Conservation (phyloP, 2,888 invertebrate genomes). For the Troides helena region DNA sequence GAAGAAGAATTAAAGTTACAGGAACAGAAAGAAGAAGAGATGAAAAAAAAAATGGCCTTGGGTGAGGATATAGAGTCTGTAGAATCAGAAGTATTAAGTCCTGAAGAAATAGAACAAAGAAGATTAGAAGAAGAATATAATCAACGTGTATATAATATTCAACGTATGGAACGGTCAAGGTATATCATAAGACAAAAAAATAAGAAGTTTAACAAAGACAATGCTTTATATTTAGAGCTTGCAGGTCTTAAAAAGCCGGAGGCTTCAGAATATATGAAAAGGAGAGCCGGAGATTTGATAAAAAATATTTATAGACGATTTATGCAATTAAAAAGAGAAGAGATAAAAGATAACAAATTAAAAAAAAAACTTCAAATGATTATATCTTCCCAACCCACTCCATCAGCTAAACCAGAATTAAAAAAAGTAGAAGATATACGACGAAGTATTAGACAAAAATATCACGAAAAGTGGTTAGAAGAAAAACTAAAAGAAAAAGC, state of each 20-base stretch:
- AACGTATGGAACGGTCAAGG: conserved; percentile 68
- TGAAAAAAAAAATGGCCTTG: conserved; percentile 51
- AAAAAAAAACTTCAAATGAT: conserved; percentile 79
- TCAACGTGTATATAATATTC: conserved; percentile 54
- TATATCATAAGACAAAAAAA: conserved; percentile 40
- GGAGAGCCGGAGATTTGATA: conserved; percentile 54
- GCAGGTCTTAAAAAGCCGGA: conserved; percentile 61
- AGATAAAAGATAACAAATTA: conserved; percentile 59
- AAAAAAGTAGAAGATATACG: conserved; percentile 69
- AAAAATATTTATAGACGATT: conserved; percentile 65
- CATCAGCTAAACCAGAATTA: conserved; percentile 67
- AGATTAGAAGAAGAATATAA: conserved; percentile 53
- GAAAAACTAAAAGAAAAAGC: conserved; percentile 72
- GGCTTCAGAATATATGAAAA: conserved; percentile 45
- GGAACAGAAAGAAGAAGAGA: conserved; percentile 56
- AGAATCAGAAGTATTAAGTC: conserved; percentile 44
- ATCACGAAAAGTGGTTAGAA: conserved; percentile 67
- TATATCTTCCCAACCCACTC: conserved; percentile 71
- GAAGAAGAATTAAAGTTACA: conserved; percentile 50
- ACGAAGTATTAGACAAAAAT: conserved; percentile 65
- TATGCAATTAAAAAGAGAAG: conserved; percentile 59
- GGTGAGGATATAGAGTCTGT: conserved; percentile 53
- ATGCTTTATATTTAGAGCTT: conserved; percentile 60
- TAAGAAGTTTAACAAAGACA: conserved; percentile 57
- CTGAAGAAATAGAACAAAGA: conserved; percentile 52